A percentile compares a stretch with the other conserved stretches of the same genome.
phyloP scores from a whole-genome alignment of 2,797 vertebrate genomes.

The Lacerta bilineata region DNA sequence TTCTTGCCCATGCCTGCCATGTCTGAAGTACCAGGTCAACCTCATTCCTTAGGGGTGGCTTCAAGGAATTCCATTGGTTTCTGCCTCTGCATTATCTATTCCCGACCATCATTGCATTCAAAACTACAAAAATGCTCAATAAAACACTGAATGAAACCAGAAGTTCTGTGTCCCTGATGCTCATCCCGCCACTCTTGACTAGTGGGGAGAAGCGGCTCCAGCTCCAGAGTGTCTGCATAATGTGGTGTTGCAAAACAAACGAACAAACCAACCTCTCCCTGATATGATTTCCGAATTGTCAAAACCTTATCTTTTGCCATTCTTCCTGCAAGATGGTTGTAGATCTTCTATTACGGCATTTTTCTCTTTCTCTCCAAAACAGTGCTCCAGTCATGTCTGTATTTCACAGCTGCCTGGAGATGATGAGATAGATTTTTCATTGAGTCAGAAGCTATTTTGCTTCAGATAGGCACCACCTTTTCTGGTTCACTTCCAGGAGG shows the following conservation, averaged over 20 bases:
- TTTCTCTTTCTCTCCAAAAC: constrained; percentile 5
- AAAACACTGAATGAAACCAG: neutral
- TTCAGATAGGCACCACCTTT: constrained; percentile 18
- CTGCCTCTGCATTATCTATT: constrained; percentile 46
- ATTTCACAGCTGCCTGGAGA: constrained; percentile 31
- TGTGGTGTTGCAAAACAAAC: constrained; percentile 4
- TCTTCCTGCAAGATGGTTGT: neutral
- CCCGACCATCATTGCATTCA: constrained; percentile 6
- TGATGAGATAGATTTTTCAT: rapidly evolving
- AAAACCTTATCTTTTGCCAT: neutral
- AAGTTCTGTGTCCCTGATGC: neutral
- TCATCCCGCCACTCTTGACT: constrained; percentile 13
- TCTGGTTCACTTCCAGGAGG: constrained; percentile 21
- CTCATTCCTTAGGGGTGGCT: constrained; percentile 61
- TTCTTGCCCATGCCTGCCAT: constrained; percentile 64
- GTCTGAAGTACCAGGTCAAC: constrained; percentile 57
- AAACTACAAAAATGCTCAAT: constrained; percentile 10
- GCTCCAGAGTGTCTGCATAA: neutral
- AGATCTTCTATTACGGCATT: neutral
- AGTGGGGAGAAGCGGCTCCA: neutral
- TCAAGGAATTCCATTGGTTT: constrained; percentile 42
- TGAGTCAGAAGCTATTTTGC: constrained; percentile 33
- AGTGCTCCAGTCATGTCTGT: neutral
- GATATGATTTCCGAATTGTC: constrained; percentile 1
- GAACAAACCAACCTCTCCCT: rapidly evolving